Evolutionary conservation across 2,113 vertebrate species (phyloP).

Genomic region (Pampusana beccarii): DNA sequence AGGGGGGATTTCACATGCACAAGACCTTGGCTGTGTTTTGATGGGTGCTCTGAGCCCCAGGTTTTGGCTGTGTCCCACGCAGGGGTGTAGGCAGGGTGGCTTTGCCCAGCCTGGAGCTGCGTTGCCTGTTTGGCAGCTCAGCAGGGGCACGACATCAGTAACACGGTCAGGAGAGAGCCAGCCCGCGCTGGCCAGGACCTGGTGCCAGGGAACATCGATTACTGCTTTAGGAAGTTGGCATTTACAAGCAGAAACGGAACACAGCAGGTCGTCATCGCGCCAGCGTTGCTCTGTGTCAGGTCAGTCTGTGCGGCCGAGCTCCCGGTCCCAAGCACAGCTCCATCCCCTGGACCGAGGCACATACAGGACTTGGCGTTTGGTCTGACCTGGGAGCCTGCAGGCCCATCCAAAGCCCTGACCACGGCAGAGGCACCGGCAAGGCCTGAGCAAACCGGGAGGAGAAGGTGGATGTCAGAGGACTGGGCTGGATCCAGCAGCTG

Average conservation of each 20-base stretch:
- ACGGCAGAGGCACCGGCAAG: no score
- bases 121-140: background rate
- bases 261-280: background rate
- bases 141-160: no score
- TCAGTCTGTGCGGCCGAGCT: background rate
- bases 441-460: background rate
- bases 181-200: background rate
- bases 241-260: background rate
- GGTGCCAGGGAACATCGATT: background rate
- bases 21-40: no score
- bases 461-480: background rate
- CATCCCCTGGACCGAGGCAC: background rate
- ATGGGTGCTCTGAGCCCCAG: background rate
- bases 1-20: no score
- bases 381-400: no score
- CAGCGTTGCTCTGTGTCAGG: background rate
- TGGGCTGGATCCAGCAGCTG: background rate
- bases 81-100: no score
- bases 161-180: background rate
- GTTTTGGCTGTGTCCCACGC: background rate
- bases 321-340: background rate
- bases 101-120: background rate
- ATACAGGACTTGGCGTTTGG: no score
- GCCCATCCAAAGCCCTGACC: no score
- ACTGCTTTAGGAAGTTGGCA: background rate